Evolutionary conservation across 2,888 invertebrate genomes (phyloP).

Genomic region (Eupithecia insigniata): DNA sequence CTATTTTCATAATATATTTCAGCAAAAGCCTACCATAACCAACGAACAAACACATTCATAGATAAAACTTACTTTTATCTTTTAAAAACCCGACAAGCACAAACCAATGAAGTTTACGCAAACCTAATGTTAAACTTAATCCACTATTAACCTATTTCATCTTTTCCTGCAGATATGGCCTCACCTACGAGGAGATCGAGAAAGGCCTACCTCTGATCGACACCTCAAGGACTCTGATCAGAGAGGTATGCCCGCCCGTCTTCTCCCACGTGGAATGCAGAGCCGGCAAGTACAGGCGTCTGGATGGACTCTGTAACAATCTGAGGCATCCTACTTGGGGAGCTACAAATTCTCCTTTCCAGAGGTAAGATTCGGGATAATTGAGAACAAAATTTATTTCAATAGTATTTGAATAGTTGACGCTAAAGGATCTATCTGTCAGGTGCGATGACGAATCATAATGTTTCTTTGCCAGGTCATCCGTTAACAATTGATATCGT

Average conservation of each 20-base stretch:
- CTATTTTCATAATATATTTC: too few relatives aligned
- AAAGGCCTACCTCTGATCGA: constrained; percentile 94
- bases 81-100: not conserved
- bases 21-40: not conserved
- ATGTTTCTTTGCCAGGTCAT: not conserved
- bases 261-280: constrained; percentile 94
- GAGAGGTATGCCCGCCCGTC: constrained; percentile 94
- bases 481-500: not conserved
- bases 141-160: not conserved
- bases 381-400: not conserved
- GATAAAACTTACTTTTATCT: not conserved
- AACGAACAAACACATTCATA: not conserved
- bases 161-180: constrained; percentile 87
- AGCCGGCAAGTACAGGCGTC: constrained; percentile 93
- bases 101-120: not conserved
- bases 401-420: not conserved
- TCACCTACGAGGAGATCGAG: constrained; percentile 93
- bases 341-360: constrained; percentile 92
- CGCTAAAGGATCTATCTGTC: not conserved
- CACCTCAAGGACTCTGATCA: constrained; percentile 93
- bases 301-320: constrained; percentile 95
- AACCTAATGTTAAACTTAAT: not conserved
- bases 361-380: constrained; percentile 79
- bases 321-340: constrained; percentile 96
- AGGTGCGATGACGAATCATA: not conserved